Percentiles rank a stretch among this genome's conserved stretches.
Evolutionary conservation across 1,140 invertebrate species (phyloP).

Genomic region (Thaumatotibia leucotreta): DNA sequence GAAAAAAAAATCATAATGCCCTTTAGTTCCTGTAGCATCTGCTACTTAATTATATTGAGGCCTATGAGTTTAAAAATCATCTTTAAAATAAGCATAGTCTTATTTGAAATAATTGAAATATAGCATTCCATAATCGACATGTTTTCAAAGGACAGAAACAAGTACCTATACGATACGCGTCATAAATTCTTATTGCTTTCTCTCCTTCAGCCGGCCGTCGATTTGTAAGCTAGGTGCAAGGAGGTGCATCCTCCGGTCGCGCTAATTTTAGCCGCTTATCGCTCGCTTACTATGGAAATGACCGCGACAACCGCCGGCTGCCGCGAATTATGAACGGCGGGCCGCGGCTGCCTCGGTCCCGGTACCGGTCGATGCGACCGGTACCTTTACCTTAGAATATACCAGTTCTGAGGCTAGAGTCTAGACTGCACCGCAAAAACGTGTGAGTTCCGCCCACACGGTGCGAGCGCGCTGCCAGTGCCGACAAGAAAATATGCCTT

Average conservation of each 20-base stretch:
- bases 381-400: slow-evolving; percentile 11
- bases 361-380: slow-evolving; percentile 20
- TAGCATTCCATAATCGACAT: too few relatives aligned
- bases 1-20: too few relatives aligned
- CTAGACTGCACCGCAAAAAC: slow-evolving; percentile 37
- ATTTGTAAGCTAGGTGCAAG: slow-evolving; percentile 25
- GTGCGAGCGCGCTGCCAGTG: slow-evolving; percentile 2
- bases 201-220: neutral
- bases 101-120: too few relatives aligned
- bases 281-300: slow-evolving; percentile 71
- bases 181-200: neutral
- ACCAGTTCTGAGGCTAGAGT: slow-evolving; percentile 32
- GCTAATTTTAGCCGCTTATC: slow-evolving; percentile 75
- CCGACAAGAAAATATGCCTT: neutral
- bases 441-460: slow-evolving; percentile 48
- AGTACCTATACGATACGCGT: neutral
- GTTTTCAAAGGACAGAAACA: neutral
- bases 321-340: slow-evolving; percentile 54
- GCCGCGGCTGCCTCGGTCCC: slow-evolving; percentile 29
- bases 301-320: slow-evolving; percentile 64
- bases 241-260: slow-evolving; percentile 50
- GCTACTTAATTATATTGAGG: too few relatives aligned
- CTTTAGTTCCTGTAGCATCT: too few relatives aligned
- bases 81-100: too few relatives aligned
- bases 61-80: too few relatives aligned